phyloP scores from a whole-genome alignment of 2,888 invertebrate genomes.

The Isoperla grammatica region DNA sequence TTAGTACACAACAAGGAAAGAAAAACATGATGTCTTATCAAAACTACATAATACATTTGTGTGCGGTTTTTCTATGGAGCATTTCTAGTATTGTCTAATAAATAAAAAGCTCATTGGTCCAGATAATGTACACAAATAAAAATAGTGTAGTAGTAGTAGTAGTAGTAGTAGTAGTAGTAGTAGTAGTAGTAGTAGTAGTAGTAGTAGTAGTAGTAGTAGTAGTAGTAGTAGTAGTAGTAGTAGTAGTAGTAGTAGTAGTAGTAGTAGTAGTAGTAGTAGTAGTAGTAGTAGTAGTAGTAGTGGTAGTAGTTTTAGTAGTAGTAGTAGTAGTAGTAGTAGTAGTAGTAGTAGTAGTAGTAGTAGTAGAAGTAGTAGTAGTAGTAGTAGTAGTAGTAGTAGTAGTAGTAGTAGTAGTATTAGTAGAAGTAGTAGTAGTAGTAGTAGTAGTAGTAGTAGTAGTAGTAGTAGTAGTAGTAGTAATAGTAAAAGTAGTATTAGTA shows the following conservation, averaged over 20 bases:
- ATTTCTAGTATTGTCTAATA: no score
- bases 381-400: conserved; percentile 12
- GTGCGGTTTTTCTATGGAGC: no score
- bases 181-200: conserved; percentile 12
- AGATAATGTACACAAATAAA: no score
- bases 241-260: conserved; percentile 10
- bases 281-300: conserved; percentile 12
- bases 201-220: conserved; percentile 12
- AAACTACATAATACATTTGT: no score
- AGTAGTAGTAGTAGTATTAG: no score
- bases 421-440: no score
- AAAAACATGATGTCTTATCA: no score
- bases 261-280: conserved; percentile 12
- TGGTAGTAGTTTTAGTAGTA: no score
- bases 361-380: conserved; percentile 10
- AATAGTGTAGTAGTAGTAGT: conserved; percentile 12
- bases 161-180: conserved; percentile 12
- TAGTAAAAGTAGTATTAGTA: no score
- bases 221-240: conserved; percentile 9
- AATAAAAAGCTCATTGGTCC: no score
- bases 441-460: conserved; percentile 12
- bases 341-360: conserved; percentile 12
- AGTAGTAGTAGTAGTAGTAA: conserved; percentile 10
- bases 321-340: no score
- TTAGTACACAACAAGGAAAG: no score